Evolutionary conservation across 2,113 vertebrate genomes (phyloP).

Genomic region (Chrysochloris asiatica): DNA sequence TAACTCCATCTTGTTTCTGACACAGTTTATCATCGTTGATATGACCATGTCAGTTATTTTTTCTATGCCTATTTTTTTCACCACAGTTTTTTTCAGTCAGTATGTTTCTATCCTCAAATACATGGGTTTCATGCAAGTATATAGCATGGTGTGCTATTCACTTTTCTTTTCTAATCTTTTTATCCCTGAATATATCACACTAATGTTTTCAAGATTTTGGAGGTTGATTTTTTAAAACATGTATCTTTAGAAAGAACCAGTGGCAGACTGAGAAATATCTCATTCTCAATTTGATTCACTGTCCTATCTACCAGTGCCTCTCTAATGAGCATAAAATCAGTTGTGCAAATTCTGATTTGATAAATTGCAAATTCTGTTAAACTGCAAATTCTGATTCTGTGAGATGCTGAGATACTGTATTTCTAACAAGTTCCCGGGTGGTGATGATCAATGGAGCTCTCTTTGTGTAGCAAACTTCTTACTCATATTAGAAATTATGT

Average conservation of each 20-base stretch:
- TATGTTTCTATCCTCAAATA: neutral
- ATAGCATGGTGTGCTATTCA: neutral
- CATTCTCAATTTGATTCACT: neutral
- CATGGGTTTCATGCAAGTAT: neutral
- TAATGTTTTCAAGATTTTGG: neutral
- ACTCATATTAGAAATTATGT: neutral
- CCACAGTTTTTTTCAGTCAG: neutral
- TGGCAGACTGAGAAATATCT: slow-evolving; percentile 18
- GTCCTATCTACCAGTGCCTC: neutral
- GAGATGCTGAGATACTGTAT: neutral
- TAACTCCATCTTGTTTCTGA: neutral
- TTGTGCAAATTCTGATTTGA: too few species aligned
- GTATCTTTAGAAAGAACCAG: neutral
- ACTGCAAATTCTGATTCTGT: slow-evolving; percentile 3
- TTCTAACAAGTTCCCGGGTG: neutral
- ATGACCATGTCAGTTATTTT: neutral
- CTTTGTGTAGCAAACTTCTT: neutral
- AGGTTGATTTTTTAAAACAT: slow-evolving; percentile 7
- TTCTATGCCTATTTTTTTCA: neutral
- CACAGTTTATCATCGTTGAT: neutral
- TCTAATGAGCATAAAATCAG: neutral
- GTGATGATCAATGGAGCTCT: neutral
- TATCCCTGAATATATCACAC: neutral
- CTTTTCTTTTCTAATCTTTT: neutral
- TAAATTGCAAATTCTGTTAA: neutral